Evolutionary conservation across 2,113 vertebrate genomes (phyloP).

Genomic region (Chionodraco myersi): DNA sequence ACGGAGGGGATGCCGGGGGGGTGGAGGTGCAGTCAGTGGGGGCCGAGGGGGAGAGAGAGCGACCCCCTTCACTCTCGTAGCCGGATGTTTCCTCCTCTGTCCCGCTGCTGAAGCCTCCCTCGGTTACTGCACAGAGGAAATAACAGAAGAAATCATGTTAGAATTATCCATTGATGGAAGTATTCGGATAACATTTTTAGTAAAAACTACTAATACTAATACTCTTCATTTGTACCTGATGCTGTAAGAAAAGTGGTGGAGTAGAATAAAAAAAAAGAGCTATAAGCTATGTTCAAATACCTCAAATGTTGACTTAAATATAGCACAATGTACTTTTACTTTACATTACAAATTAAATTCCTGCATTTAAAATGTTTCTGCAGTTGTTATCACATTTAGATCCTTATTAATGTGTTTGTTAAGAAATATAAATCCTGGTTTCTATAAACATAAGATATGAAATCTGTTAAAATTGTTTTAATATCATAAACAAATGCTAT

Average conservation of each 20-base stretch:
- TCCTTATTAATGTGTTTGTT: too few relatives aligned
- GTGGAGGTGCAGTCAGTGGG: background rate
- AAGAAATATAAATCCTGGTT: too few relatives aligned
- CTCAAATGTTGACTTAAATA: too few relatives aligned
- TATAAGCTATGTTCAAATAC: too few relatives aligned
- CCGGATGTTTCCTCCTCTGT: conserved; percentile 85
- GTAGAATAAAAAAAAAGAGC: too few relatives aligned
- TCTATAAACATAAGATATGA: too few relatives aligned
- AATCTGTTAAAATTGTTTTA: background rate
- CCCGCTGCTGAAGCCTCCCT: conserved; percentile 72
- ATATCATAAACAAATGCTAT: background rate
- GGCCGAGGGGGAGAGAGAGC: conserved; percentile 66
- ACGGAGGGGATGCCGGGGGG: conserved; percentile 52
- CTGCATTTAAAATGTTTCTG: too few relatives aligned
- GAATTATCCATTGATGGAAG: background rate
- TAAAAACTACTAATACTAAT: background rate
- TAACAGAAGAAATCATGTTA: background rate
- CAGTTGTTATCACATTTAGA: too few relatives aligned
- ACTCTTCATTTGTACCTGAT: background rate
- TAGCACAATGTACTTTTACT: too few relatives aligned
- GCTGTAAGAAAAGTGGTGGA: too few relatives aligned
- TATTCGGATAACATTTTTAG: background rate
- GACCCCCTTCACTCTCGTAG: conserved; percentile 82
- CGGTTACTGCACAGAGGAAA: conserved; percentile 49
- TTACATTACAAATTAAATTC: too few relatives aligned